A percentile compares a stretch with the other conserved stretches of the same genome.
Evolutionary conservation across 2,888 invertebrate genomes (phyloP).

Genomic region (Limnephilus rhombicus): DNA sequence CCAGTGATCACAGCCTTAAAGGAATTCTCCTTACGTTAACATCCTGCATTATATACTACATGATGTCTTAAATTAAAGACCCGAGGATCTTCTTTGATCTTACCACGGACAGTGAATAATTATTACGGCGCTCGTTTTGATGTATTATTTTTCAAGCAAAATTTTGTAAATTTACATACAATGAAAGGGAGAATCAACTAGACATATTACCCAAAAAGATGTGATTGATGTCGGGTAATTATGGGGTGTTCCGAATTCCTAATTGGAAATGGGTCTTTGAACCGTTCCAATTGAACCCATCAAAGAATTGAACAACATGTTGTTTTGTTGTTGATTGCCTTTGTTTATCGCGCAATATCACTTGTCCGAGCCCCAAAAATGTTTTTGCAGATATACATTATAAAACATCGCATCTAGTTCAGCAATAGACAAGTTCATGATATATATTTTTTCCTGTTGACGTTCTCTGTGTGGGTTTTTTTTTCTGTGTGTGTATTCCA

Average conservation of each 20-base stretch:
- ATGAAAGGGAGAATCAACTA: constrained; percentile 11
- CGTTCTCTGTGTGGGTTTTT: not conserved
- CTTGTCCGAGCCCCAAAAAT: not conserved
- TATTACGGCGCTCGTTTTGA: constrained; percentile 25
- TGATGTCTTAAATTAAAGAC: constrained; percentile 29
- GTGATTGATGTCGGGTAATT: constrained; percentile 1
- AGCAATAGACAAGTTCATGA: not conserved
- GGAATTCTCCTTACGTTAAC: constrained; percentile 39
- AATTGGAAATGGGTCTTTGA: not conserved
- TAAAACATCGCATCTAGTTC: not conserved
- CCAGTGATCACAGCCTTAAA: constrained; percentile 34
- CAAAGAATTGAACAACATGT: not conserved
- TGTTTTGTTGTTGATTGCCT: not conserved
- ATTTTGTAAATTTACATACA: constrained; percentile 34
- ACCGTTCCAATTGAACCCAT: not conserved
- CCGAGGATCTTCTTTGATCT: constrained; percentile 19
- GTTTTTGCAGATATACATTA: not conserved
- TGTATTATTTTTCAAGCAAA: constrained; percentile 16
- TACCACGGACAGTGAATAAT: constrained; percentile 37
- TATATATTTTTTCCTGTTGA: not conserved
- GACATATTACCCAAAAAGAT: not conserved
- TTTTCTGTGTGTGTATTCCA: not conserved
- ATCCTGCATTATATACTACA: constrained; percentile 25
- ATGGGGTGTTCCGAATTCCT: not conserved
- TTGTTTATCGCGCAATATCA: not conserved